Percentiles rank a stretch among this genome's conserved stretches.
Evolutionary conservation across 2,797 vertebrate genomes (phyloP).

Genomic region (Babyrousa celebensis): DNA sequence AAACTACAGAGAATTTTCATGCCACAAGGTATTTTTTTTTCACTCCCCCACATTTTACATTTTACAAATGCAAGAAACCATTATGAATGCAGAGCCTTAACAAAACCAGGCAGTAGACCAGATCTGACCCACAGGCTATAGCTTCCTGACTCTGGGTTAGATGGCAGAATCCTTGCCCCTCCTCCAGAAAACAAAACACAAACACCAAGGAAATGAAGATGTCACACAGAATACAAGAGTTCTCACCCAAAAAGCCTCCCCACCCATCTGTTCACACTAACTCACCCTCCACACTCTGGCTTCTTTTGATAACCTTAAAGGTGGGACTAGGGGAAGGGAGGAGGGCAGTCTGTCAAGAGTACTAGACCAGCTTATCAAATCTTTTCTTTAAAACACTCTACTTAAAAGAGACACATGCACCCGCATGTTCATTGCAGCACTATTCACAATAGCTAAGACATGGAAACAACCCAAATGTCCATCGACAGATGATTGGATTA

Average conservation of each 20-base stretch:
- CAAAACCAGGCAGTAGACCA: background rate
- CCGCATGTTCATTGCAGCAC: no score
- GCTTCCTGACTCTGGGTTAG: background rate
- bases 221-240: background rate
- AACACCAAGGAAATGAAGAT: background rate
- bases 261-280: background rate
- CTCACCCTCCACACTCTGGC: background rate
- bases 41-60: background rate
- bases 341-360: background rate
- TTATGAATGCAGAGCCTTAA: background rate
- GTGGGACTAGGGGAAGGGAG: accelerated
- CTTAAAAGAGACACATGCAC: no score
- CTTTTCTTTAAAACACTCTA: background rate
- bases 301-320: background rate
- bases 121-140: background rate
- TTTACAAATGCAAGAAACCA: background rate
- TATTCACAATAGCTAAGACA: no score
- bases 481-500: no score
- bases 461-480: no score
- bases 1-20: background rate
- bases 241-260: background rate
- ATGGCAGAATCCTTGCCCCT: background rate
- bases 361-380: background rate
- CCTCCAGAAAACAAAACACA: background rate
- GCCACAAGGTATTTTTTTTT: background rate